A percentile compares a stretch with the other conserved stretches of the same genome.
phyloP scores from a whole-genome alignment of 2,113 vertebrate genomes.

The Ascaphus truei region DNA sequence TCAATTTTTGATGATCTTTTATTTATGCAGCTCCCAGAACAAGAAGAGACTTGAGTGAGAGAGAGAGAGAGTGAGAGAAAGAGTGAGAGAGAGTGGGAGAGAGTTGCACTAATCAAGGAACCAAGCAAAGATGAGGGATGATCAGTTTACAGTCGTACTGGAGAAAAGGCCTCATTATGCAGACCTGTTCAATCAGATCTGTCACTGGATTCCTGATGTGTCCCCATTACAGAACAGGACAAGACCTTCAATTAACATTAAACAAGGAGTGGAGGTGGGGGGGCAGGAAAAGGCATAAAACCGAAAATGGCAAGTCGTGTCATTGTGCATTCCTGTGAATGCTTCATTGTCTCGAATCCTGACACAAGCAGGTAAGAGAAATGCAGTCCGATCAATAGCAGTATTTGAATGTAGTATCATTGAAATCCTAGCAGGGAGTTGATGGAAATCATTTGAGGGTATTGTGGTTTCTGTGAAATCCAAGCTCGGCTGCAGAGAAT shows the following conservation, averaged over 20 bases:
- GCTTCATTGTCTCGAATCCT: too few relatives aligned
- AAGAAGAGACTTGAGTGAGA: neutral
- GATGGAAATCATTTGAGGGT: neutral
- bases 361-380: too few relatives aligned
- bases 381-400: too few relatives aligned
- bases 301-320: neutral
- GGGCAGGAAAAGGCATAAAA: neutral
- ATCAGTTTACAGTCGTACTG: neutral
- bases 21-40: neutral
- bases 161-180: neutral
- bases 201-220: neutral
- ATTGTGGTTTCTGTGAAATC: too few relatives aligned
- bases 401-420: too few relatives aligned
- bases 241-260: conserved; percentile 2
- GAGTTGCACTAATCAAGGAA: neutral
- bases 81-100: neutral
- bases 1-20: conserved; percentile 18
- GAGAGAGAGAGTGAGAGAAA: neutral
- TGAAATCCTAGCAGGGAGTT: neutral
- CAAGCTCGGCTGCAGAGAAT: too few relatives aligned
- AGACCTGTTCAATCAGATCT: neutral
- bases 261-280: neutral
- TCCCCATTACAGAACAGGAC: neutral
- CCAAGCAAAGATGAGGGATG: neutral
- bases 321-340: neutral